Conservation (phyloP, 2,888 invertebrate species). For the Pilophorus perplexus region DNA sequence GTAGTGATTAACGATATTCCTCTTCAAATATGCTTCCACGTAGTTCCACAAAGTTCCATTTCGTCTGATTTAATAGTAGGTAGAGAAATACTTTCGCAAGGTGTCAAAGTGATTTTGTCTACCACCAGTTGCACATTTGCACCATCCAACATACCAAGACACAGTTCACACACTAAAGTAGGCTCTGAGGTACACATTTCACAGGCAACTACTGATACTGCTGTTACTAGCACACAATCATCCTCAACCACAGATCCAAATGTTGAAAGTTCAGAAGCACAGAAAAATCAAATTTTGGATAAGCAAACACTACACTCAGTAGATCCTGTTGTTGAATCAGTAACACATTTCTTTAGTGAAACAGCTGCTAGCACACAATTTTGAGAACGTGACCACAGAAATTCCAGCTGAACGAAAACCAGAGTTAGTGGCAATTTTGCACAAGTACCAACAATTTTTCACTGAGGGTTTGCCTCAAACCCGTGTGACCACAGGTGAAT, state of each 20-base stretch:
- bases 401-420: background rate
- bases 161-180: too few species aligned
- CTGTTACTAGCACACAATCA: too few species aligned
- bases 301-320: too few species aligned
- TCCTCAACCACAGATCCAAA: too few species aligned
- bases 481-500: background rate
- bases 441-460: background rate
- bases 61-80: slow-evolving; percentile 3
- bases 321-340: background rate
- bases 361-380: too few species aligned
- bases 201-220: too few species aligned
- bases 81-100: slow-evolving; percentile 7
- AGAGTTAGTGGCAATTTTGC: background rate
- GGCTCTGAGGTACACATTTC: too few species aligned
- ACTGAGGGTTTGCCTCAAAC: background rate
- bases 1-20: too few species aligned
- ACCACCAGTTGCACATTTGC: background rate
- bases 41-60: background rate
- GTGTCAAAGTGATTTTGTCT: slow-evolving; percentile 5
- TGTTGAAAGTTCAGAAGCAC: too few species aligned
- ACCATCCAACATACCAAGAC: background rate
- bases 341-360: background rate
- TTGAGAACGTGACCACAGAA: background rate
- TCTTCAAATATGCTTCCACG: slow-evolving; percentile 8
- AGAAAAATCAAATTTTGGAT: too few species aligned